Conservation (phyloP, 23 tunicate species). For the Botrylloides violaceus region DNA sequence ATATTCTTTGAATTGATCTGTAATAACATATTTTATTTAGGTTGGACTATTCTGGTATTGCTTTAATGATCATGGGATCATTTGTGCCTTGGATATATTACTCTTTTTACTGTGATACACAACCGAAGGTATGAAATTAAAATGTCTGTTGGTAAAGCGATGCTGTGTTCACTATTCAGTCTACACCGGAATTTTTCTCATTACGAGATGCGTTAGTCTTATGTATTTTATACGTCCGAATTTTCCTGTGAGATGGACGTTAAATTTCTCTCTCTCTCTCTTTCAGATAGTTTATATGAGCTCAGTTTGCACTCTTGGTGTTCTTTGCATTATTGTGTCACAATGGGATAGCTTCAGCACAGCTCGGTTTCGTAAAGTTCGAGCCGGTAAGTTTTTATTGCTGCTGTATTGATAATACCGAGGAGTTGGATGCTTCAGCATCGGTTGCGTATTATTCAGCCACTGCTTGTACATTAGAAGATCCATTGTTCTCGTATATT, state of each 20-base stretch:
- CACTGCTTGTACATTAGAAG: too few relatives aligned
- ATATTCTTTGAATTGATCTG: too few relatives aligned
- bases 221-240: neutral
- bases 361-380: conserved; percentile 63
- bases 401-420: too few relatives aligned
- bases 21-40: too few relatives aligned
- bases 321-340: conserved; percentile 67
- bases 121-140: conserved; percentile 87
- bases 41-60: conserved; percentile 89
- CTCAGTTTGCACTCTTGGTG: conserved; percentile 61
- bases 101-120: conserved; percentile 87
- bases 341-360: conserved; percentile 97
- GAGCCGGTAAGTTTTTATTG: conserved; percentile 55
- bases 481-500: too few relatives aligned
- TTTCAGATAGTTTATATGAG: conserved; percentile 81
- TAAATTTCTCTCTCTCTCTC: neutral
- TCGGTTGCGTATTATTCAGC: too few relatives aligned
- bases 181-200: too few relatives aligned
- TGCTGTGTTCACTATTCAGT: too few relatives aligned
- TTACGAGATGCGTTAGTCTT: too few relatives aligned
- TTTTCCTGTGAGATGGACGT: too few relatives aligned
- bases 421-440: too few relatives aligned
- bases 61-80: conserved; percentile 96
- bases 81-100: conserved; percentile 99
- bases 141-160: too few relatives aligned